These are phyloP conservation scores for Drosophila eugracilis DNA, from an alignment of 1,140 invertebrate species.

Conservation along the genomic window DNA sequence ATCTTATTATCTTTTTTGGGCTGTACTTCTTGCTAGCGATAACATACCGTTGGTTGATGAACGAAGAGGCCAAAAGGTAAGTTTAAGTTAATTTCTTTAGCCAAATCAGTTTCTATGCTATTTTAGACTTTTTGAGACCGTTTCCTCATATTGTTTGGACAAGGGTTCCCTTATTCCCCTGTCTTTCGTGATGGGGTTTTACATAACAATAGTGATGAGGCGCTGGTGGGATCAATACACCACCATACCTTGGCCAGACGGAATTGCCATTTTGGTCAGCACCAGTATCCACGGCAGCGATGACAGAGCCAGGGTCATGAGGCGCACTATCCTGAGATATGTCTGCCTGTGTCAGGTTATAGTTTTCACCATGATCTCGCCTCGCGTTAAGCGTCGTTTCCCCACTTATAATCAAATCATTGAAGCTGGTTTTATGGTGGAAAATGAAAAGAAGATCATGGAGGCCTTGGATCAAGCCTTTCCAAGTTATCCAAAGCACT, in stretches of 20 bases:
- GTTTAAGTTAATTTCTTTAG: not conserved
- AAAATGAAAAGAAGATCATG: constrained; percentile 93
- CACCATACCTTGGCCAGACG: constrained; percentile 92
- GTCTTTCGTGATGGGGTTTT: constrained; percentile 95
- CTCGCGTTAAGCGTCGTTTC: constrained; percentile 95
- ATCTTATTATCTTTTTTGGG: constrained; percentile 92
- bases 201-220: constrained; percentile 95
- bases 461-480: constrained; percentile 92
- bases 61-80: constrained; percentile 90
- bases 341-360: constrained; percentile 93
- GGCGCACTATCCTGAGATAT: constrained; percentile 93
- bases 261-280: constrained; percentile 91
- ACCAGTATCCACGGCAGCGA: constrained; percentile 87
- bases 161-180: constrained; percentile 93
- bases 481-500: constrained; percentile 95
- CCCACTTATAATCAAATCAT: constrained; percentile 95
- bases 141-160: constrained; percentile 90
- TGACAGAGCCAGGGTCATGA: constrained; percentile 93
- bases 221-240: constrained; percentile 97
- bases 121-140: constrained; percentile 89
- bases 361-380: constrained; percentile 93
- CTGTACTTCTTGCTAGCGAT: constrained; percentile 93
- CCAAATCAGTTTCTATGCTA: not conserved
- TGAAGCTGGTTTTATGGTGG: constrained; percentile 93
- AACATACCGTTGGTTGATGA: constrained; percentile 92